A percentile compares a stretch with the other conserved stretches of the same genome.
Evolutionary conservation across 2,113 vertebrate genomes (phyloP).

Genomic region (Hemibagrus wyckioides): DNA sequence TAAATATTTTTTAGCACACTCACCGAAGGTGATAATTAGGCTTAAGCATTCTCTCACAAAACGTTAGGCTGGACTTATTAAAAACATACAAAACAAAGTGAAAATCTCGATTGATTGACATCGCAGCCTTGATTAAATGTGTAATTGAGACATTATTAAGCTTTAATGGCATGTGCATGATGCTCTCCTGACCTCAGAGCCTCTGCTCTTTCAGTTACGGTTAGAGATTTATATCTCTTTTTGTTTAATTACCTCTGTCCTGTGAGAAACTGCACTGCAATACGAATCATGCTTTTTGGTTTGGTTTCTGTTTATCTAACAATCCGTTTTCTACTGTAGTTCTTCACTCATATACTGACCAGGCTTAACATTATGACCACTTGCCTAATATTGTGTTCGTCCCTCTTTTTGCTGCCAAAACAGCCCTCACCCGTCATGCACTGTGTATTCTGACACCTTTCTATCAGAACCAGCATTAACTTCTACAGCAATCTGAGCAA

Average conservation of each 20-base stretch:
- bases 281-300: not conserved
- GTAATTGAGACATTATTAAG: slow-evolving; percentile 26
- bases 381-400: too few species aligned
- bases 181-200: slow-evolving; percentile 5
- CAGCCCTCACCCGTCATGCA: too few species aligned
- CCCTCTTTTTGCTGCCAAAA: too few species aligned
- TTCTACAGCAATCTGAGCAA: too few species aligned
- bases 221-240: slow-evolving; percentile 26
- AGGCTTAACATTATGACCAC: too few species aligned
- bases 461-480: too few species aligned
- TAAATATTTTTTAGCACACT: slow-evolving; percentile 1
- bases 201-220: not conserved
- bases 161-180: slow-evolving; percentile 13
- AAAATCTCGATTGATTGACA: not conserved
- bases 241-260: not conserved
- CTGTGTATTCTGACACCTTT: too few species aligned
- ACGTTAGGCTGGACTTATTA: not conserved
- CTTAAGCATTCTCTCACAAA: not conserved
- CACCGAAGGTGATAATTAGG: not conserved
- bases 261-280: not conserved
- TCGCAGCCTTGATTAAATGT: slow-evolving; percentile 14
- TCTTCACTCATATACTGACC: not conserved
- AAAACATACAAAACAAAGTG: not conserved
- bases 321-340: not conserved
- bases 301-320: not conserved